phyloP scores from a whole-genome alignment of 2,888 invertebrate genomes.

The Polyommatus icarus region DNA sequence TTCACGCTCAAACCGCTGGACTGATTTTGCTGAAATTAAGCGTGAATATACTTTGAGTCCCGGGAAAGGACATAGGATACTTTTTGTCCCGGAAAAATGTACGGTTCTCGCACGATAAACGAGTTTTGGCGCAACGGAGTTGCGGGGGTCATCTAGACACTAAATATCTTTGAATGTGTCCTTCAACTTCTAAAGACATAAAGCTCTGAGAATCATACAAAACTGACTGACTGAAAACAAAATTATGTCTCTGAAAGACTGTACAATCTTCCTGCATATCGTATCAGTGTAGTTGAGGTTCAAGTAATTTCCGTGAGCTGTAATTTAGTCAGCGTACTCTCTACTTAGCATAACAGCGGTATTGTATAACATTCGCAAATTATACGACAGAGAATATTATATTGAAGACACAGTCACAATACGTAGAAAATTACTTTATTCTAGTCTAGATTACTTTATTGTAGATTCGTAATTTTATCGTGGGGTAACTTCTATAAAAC shows the following conservation, averaged over 20 bases:
- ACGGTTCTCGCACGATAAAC: no score
- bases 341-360: slow-evolving; percentile 1
- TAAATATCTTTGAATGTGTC: no score
- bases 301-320: not conserved
- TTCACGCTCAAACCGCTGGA: no score
- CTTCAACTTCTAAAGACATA: no score
- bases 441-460: not conserved
- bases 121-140: no score
- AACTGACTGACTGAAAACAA: not conserved
- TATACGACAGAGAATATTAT: not conserved
- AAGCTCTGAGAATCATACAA: not conserved
- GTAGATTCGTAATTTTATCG: no score
- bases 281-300: not conserved
- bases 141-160: no score
- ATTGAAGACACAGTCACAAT: not conserved
- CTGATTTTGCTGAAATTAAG: no score
- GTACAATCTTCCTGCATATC: not conserved
- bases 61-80: no score
- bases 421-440: not conserved
- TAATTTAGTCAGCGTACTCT: not conserved
- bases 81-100: no score
- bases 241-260: not conserved
- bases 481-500: no score
- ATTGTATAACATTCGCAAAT: not conserved
- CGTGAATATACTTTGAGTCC: no score